Evolutionary conservation across 2,113 vertebrate species (phyloP).

Genomic region (Maccullochella peelii): DNA sequence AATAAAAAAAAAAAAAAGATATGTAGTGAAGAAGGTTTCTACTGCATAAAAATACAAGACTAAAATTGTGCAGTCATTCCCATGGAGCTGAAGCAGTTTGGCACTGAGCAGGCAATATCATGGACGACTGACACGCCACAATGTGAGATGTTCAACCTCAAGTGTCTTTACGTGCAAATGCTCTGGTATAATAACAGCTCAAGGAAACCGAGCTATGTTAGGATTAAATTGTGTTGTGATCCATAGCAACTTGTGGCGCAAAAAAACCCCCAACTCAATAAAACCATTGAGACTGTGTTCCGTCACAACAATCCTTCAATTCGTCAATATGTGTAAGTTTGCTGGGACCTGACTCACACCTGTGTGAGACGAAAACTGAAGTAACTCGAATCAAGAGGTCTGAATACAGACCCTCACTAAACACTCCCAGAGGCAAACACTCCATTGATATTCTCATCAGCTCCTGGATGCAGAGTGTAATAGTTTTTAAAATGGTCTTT

Average conservation of each 20-base stretch:
- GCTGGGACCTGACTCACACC: constrained; percentile 68
- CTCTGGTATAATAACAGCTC: constrained; percentile 43
- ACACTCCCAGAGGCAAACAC: constrained; percentile 60
- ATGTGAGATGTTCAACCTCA: constrained; percentile 47
- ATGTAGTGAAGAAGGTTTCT: constrained; percentile 49
- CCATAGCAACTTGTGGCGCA: constrained; percentile 61
- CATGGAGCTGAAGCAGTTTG: constrained; percentile 72
- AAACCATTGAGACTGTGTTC: constrained; percentile 56
- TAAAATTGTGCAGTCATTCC: constrained; percentile 62
- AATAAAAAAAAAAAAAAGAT: constrained; percentile 13
- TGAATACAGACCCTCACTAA: constrained; percentile 54
- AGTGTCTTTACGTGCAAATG: constrained; percentile 66
- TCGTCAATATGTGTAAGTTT: constrained; percentile 49
- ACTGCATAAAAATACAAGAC: constrained; percentile 59
- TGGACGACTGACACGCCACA: constrained; percentile 51
- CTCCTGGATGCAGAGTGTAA: constrained; percentile 54
- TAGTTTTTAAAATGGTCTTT: constrained; percentile 41
- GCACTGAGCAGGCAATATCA: constrained; percentile 72
- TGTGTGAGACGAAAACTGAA: constrained; percentile 65
- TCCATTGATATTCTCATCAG: constrained; percentile 73
- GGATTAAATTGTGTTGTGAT: constrained; percentile 48
- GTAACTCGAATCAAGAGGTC: constrained; percentile 56
- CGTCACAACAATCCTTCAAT: constrained; percentile 54
- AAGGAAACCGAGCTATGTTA: constrained; percentile 46
- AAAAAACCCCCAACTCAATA: constrained; percentile 42